Evolutionary conservation across 2,797 vertebrate genomes (phyloP).

Genomic region (Naso thynnoides): DNA sequence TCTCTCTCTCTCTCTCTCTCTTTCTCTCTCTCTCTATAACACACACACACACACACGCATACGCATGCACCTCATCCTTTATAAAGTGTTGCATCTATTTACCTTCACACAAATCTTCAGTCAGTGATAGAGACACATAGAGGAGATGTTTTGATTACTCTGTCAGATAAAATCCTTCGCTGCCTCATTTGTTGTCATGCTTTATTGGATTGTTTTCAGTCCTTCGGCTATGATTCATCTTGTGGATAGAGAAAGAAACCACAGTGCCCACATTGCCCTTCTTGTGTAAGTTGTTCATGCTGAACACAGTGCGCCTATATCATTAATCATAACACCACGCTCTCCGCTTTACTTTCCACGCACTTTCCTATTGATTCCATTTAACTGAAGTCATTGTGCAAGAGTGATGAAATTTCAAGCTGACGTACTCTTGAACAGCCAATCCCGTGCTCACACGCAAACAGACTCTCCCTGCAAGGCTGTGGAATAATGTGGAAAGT

Average conservation of each 20-base stretch:
- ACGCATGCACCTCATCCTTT: neutral
- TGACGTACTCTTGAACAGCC: neutral
- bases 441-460: slow-evolving; percentile 2
- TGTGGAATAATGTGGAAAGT: slow-evolving; percentile 14
- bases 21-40: slow-evolving; percentile 9
- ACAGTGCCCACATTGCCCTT: slow-evolving; percentile 27
- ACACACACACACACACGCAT: slow-evolving; percentile 20
- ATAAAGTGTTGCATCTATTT: slow-evolving; percentile 19
- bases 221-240: slow-evolving; percentile 43
- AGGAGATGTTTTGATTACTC: slow-evolving; percentile 26
- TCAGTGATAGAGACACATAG: slow-evolving; percentile 18
- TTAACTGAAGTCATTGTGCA: slow-evolving; percentile 45
- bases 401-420: slow-evolving; percentile 23
- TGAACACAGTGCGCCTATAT: slow-evolving; percentile 19
- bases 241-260: slow-evolving; percentile 23
- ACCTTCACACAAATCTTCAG: slow-evolving; percentile 23
- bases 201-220: slow-evolving; percentile 36
- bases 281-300: slow-evolving; percentile 6
- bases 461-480: neutral
- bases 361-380: slow-evolving; percentile 36
- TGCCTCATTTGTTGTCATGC: slow-evolving; percentile 41
- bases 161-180: slow-evolving; percentile 40
- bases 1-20: neutral
- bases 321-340: slow-evolving; percentile 41
- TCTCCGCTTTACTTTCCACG: neutral